phyloP scores from a whole-genome alignment of 1,140 invertebrate genomes.

The Hylaeus anthracinus region DNA sequence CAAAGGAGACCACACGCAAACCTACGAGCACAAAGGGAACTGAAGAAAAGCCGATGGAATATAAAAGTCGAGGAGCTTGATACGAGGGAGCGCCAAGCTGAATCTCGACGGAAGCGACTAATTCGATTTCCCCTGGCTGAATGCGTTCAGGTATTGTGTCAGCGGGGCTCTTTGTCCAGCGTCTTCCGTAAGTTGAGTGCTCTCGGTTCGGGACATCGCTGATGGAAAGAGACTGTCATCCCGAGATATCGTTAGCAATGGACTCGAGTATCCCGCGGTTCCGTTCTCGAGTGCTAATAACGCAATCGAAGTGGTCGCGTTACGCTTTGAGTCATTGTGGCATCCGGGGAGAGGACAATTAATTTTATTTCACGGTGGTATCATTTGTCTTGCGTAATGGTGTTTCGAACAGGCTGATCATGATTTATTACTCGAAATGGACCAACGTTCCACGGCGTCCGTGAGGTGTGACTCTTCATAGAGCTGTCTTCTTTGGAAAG shows the following conservation, averaged over 20 bases:
- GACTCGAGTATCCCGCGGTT: background rate
- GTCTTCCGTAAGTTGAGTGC: background rate
- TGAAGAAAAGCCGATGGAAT: background rate
- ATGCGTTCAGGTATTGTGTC: constrained; percentile 8
- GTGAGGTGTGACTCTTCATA: no score
- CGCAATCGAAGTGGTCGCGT: background rate
- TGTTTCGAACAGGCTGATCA: no score
- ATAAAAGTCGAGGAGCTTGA: background rate
- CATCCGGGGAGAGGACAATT: no score
- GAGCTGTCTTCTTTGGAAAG: no score
- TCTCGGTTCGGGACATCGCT: constrained; percentile 5
- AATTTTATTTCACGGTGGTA: no score
- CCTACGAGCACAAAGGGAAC: no score
- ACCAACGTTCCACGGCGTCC: no score
- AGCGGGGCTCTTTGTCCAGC: constrained; percentile 20
- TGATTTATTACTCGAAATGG: no score
- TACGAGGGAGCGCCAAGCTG: no score
- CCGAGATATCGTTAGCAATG: constrained; percentile 41
- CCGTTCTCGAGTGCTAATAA: background rate
- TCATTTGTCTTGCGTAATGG: no score
- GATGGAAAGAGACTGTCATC: constrained; percentile 12
- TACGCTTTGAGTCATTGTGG: background rate
- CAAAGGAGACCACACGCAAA: background rate
- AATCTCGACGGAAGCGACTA: constrained; percentile 3
- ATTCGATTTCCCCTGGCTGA: constrained; percentile 42